Conservation (phyloP, 2,888 invertebrate genomes). For the Metacarcinus magister region DNA sequence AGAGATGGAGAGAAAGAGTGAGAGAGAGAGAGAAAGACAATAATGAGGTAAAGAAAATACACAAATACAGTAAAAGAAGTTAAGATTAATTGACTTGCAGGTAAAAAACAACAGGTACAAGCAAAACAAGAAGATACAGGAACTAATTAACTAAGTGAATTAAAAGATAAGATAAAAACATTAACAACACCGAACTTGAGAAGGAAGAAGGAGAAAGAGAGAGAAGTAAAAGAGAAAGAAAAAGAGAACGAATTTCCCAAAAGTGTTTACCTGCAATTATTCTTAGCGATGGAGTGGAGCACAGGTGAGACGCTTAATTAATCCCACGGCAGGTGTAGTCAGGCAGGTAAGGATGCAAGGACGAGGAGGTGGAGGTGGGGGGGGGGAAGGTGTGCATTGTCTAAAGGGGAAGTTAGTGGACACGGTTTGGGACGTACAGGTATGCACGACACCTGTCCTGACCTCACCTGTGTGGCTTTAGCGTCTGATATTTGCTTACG, state of each 20-base stretch:
- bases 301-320: conserved; percentile 1
- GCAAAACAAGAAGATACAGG: background rate
- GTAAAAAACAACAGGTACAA: background rate
- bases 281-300: background rate
- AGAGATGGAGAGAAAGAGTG: background rate
- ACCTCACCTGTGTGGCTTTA: background rate
- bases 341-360: background rate
- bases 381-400: background rate
- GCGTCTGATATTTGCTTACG: background rate
- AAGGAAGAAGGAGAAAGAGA: background rate
- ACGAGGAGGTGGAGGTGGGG: background rate
- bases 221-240: background rate
- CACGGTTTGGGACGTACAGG: background rate
- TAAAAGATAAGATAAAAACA: background rate
- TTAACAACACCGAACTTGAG: background rate
- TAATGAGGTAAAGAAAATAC: background rate
- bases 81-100: background rate
- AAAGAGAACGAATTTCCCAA: background rate
- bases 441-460: conserved; percentile 26
- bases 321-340: background rate
- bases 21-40: background rate
- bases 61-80: background rate
- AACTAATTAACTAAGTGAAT: conserved; percentile 30
- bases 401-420: background rate
- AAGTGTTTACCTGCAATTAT: conserved; percentile 31